Evolutionary conservation across 1,140 invertebrate genomes (phyloP), one percentile per base, ranked within the genome.

Genomic region (Heliconius melpomene): DNA sequence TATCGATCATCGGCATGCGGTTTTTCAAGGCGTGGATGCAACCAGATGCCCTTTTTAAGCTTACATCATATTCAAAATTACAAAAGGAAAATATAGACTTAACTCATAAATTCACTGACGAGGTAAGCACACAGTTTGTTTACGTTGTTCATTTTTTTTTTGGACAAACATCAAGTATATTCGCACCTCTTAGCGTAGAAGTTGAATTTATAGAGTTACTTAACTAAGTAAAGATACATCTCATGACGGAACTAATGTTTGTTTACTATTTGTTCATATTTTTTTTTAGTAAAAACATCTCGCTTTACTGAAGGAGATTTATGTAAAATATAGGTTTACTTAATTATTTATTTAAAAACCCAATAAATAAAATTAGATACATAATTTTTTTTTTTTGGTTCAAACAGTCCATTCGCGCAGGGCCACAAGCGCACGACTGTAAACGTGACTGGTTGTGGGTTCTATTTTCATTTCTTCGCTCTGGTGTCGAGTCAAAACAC

Each of bases 21-120:
- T 78, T 93, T 20, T 93, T 92, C 79, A 93, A 93, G 75, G 86
- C 88, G 29, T 93, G 91, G 91, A 79, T 93, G 84, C 90, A 90
- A 60, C 90, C 90, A 2, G 89, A 91, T 50, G 83, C 84, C 0
- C 82, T 93, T 7, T 93, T 93, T 78, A 89, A 89, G 16, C 78
- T 93, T 23, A 91, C 90, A 1, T 73, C 84, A 9, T 90, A 90
- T 79, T 86, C 89, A 18, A 88, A 87, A 70, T 72, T 85, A 71
- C 90, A 91, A 78, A 87, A 86, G 50, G 85, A 91, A 23, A 90
- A 84, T 70, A 93, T 93, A 72, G 85, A 89, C 7, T 72, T 88
- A 13, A 93, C 91, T 11, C 91, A 91, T 72, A 89, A 90, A 78
- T 93, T 93, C 72, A 91, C 91, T 11, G 88, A 93, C 79, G 88